Base-by-base conservation (phyloP, 1,140 invertebrate species). In the Nylanderia fulva region DNA sequence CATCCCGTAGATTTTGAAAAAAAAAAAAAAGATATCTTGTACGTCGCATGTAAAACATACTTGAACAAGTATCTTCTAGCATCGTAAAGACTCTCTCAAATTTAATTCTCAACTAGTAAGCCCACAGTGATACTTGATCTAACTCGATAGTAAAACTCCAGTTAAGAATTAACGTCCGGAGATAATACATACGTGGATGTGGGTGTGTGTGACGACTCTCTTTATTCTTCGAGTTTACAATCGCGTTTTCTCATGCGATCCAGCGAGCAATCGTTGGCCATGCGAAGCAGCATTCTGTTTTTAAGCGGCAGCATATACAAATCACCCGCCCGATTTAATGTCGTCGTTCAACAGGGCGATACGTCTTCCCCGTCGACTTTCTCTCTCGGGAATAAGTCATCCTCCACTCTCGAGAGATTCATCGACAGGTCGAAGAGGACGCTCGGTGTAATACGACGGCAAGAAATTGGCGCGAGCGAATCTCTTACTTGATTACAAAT, bases 221-320 rank as follows among this genome's bases (percentile, higher is more conserved):
- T 42, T 48, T 48, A 48, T 33, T 29, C 21, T 29, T 4, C 48
- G 64, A 56, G 6, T 48, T 48, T 48, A 48, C 39, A 39, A 56
- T 71, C 64, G 52, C 77, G 66, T 82, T 90, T n/a, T 61, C 21
- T 74, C 63, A 21, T 82, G 80, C 76, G 56, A 54, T 86, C 76
- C 85, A 58, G 9, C 39, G 18, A 6, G 9, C 24, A 21, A 60
- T 69, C 86, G 86, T 84, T 85, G 77, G 54, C 90, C 90, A 85
- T 83, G 89, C 91, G 76, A 93, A 94, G 92, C 91, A 90, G 92
- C 87, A 83, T 91, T 91, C 86, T 61, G 83, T 61, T 77, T 87
- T 88, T 88, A 93, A 92, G 92, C 91, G 82, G 66, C 83, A 88
- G 82, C 83, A 33, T 74, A 84, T 84, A 80, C 39, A 88, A 88